Evolutionary conservation across 2,888 invertebrate genomes (phyloP).

Genomic region (Thecophora atra): DNA sequence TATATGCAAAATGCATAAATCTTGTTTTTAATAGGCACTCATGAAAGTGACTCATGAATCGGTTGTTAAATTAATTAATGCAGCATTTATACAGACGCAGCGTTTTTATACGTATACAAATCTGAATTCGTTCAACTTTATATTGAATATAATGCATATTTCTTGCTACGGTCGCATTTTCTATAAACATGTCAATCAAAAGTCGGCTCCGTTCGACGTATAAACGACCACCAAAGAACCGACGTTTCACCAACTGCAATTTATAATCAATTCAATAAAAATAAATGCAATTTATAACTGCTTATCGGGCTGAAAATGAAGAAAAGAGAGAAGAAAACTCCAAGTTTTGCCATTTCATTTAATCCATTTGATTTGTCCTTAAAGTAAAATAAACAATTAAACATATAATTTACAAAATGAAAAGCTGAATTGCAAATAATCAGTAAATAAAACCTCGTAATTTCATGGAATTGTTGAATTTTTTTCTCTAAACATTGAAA

Average conservation of each 20-base stretch:
- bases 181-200: background rate
- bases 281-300: background rate
- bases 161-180: background rate
- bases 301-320: background rate
- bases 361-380: constrained; percentile 1
- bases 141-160: background rate
- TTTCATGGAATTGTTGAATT: background rate
- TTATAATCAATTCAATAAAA: background rate
- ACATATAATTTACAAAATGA: background rate
- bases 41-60: too few relatives aligned
- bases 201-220: background rate
- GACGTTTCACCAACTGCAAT: background rate
- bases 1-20: too few relatives aligned
- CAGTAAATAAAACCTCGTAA: background rate
- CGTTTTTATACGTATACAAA: background rate
- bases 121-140: background rate
- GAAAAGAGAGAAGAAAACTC: too few relatives aligned
- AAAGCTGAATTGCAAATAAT: background rate
- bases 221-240: background rate
- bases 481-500: background rate
- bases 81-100: background rate
- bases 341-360: too few relatives aligned
- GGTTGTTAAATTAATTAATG: background rate
- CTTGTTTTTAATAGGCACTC: too few relatives aligned
- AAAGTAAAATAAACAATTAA: background rate